Conservation (phyloP, 1,140 invertebrate genomes). For the Ylistrum balloti region DNA sequence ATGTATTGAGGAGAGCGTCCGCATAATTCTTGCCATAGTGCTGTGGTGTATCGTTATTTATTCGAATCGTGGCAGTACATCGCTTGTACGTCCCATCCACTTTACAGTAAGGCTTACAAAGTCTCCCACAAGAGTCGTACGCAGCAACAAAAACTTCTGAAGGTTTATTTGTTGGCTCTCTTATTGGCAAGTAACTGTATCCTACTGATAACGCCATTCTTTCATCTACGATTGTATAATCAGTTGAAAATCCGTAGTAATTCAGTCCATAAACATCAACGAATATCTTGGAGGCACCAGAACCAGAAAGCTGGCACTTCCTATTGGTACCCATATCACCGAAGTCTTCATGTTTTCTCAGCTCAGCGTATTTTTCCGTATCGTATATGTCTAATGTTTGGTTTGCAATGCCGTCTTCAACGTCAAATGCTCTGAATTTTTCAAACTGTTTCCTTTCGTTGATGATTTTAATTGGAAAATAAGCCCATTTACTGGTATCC, state of each 20-base stretch:
- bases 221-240: slow-evolving; percentile 44
- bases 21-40: slow-evolving; percentile 47
- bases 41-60: not conserved
- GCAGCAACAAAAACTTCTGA: slow-evolving; percentile 46
- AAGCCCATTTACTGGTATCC: slow-evolving; percentile 50
- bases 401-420: not conserved
- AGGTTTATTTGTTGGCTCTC: slow-evolving; percentile 14
- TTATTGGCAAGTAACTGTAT: slow-evolving; percentile 44
- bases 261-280: slow-evolving; percentile 54
- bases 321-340: slow-evolving; percentile 40
- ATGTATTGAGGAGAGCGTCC: not conserved
- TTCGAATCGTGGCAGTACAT: slow-evolving; percentile 51
- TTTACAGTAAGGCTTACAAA: slow-evolving; percentile 45
- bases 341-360: slow-evolving; percentile 14
- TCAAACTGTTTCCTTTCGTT: slow-evolving; percentile 34
- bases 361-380: not conserved
- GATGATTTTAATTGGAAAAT: slow-evolving; percentile 50
- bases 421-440: not conserved
- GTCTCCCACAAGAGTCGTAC: slow-evolving; percentile 56
- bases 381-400: not conserved
- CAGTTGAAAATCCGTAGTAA: slow-evolving; percentile 56
- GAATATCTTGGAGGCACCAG: slow-evolving; percentile 48
- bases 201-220: not conserved
- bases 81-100: slow-evolving; percentile 44
- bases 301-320: slow-evolving; percentile 50